Conservation (phyloP, 2,797 vertebrate species). For the Fistularia commersonii region DNA sequence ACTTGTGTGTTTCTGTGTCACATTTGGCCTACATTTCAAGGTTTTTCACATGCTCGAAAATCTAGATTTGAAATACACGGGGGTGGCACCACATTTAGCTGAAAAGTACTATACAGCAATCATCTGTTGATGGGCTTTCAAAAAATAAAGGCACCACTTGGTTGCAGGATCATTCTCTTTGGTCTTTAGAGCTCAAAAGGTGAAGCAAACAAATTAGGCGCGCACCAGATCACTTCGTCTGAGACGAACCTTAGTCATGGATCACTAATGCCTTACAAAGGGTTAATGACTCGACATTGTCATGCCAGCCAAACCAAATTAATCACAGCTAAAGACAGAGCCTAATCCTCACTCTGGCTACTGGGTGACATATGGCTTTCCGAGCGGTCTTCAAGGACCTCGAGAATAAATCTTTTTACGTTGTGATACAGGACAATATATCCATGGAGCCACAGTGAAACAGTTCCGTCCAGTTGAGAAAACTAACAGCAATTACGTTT, state of each 20-base stretch:
- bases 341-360: slow-evolving; percentile 14
- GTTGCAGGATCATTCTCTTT: neutral
- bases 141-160: neutral
- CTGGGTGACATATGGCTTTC: slow-evolving; percentile 20
- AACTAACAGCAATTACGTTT: neutral
- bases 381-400: too few relatives aligned
- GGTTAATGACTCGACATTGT: slow-evolving; percentile 22
- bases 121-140: slow-evolving; percentile 18
- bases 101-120: slow-evolving; percentile 4
- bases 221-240: slow-evolving; percentile 12
- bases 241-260: slow-evolving; percentile 3
- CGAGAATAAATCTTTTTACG: too few relatives aligned
- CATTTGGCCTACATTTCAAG: too few relatives aligned
- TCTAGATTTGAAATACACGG: slow-evolving; percentile 20
- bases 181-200: slow-evolving; percentile 29
- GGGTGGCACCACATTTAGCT: neutral
- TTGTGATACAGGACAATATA: neutral
- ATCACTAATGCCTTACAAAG: slow-evolving; percentile 19
- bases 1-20: too few relatives aligned
- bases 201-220: slow-evolving; percentile 10
- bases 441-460: slow-evolving; percentile 3
- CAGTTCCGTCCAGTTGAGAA: neutral
- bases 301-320: slow-evolving; percentile 11
- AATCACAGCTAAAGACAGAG: slow-evolving; percentile 16
- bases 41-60: neutral